A percentile compares a stretch with the other conserved stretches of the same genome.
Conservation (phyloP, 2,888 invertebrate species). For the Melolontha melolontha region DNA sequence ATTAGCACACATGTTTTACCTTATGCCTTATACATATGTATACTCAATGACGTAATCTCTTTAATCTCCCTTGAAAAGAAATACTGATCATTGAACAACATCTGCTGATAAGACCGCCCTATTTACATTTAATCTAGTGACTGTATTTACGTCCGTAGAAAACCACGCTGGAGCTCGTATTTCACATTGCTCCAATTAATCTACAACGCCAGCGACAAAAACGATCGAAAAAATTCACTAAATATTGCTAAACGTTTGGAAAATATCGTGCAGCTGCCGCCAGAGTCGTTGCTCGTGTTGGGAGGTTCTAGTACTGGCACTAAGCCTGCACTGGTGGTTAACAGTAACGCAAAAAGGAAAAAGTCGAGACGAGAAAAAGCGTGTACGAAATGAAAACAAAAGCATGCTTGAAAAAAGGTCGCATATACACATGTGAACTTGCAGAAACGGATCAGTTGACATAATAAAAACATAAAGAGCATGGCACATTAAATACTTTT, state of each 20-base stretch:
- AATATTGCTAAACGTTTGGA: slow-evolving; percentile 32
- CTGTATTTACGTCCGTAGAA: slow-evolving; percentile 8
- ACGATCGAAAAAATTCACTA: slow-evolving; percentile 30
- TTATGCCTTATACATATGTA: too few species aligned
- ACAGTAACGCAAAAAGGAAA: slow-evolving; percentile 3
- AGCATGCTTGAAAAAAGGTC: slow-evolving; percentile 8
- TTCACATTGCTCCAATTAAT: slow-evolving; percentile 32
- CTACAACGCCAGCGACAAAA: slow-evolving; percentile 24
- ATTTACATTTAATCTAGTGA: slow-evolving; percentile 21
- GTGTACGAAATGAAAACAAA: slow-evolving; percentile 11
- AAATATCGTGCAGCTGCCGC: slow-evolving; percentile 31
- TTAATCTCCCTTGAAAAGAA: slow-evolving; percentile 24
- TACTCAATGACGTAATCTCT: slow-evolving; percentile 17
- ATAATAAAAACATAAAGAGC: neutral
- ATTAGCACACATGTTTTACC: too few species aligned
- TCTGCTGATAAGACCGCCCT: slow-evolving; percentile 36
- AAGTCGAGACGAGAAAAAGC: slow-evolving; percentile 1
- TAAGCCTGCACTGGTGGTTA: slow-evolving; percentile 1
- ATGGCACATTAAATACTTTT: neutral
- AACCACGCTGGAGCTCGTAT: slow-evolving; percentile 23
- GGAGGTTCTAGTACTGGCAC: neutral
- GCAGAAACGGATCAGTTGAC: slow-evolving; percentile 1
- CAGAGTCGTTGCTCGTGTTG: neutral
- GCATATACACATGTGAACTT: neutral
- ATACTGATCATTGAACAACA: slow-evolving; percentile 32